Conservation (phyloP, 2,888 invertebrate genomes). For the Hyles lineata region DNA sequence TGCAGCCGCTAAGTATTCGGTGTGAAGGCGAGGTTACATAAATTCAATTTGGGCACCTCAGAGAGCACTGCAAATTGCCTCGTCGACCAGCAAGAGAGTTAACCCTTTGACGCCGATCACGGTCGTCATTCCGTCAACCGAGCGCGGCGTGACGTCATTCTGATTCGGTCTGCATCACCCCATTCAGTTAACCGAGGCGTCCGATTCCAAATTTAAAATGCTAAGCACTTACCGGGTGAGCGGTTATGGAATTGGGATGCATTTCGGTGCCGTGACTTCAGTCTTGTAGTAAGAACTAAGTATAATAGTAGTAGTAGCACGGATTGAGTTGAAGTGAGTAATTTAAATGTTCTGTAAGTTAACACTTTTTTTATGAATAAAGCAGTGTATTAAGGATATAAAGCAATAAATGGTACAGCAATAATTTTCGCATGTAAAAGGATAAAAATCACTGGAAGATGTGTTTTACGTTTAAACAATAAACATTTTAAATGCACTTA, state of each 20-base stretch:
- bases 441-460: too few species aligned
- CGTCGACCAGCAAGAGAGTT: conserved; percentile 61
- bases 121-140: conserved; percentile 60
- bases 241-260: conserved; percentile 16
- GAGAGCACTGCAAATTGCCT: conserved; percentile 75
- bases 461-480: too few species aligned
- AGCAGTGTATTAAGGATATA: too few species aligned
- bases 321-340: too few species aligned
- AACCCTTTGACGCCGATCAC: conserved; percentile 71
- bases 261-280: conserved; percentile 29
- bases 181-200: conserved; percentile 37
- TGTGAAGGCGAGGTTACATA: conserved; percentile 69
- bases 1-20: conserved; percentile 43
- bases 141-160: conserved; percentile 51
- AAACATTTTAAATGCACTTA: too few species aligned
- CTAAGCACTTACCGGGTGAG: conserved; percentile 35
- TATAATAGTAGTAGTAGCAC: too few species aligned
- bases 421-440: too few species aligned
- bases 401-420: too few species aligned
- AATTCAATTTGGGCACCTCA: conserved; percentile 78
- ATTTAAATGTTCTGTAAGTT: too few species aligned
- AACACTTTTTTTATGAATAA: too few species aligned
- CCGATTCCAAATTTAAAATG: conserved; percentile 27
- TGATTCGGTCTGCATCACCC: conserved; percentile 50
- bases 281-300: background rate